Base-by-base conservation (phyloP, 2,113 vertebrate species). In the Collichthys lucidus region DNA sequence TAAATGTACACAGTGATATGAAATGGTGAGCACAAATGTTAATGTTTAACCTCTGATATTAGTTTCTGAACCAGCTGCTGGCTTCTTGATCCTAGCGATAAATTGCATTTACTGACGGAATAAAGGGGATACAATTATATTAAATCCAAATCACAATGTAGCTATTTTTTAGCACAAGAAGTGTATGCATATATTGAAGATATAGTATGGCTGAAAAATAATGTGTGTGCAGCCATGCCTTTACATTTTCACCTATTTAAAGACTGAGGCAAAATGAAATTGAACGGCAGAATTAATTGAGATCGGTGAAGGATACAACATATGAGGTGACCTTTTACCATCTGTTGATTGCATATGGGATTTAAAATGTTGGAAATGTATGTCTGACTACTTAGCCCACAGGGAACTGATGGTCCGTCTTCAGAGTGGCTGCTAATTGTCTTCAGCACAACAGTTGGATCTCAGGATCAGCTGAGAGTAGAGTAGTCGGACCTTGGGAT, bases 401-500 rank as follows among this genome's bases (percentile, higher is more conserved):
- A 62, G 46, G 50, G 65, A 80, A 53, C 7, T 69, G 60, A 72
- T 55, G 31, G 63, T 71, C 82, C 20, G n/a, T 77, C 49, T 55
- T 79, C 52, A 40, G 46, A 87, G 53, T 26, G 61, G 49, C 84
- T 40, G 47, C 75, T 56, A 35, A 64, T 71, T 62, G 79, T 40
- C 77, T 19, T 26, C 71, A 57, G 14, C 66, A 74, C 81, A 90
- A 67, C 16, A 61, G 59, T 65, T 72, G 56, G 56, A 86, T 79
- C 74, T 84, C 24, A 55, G 68, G 62, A 80, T 89, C 78, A 57
- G 71, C 78, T 76, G 68, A 40, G 35, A 40, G 35, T 35, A 53
- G 46, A 82, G 53, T 75, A 24, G 68, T 60, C 70, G 79, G 71
- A 82, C 88, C 75, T 83, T 62, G 22, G 75, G 80, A 89, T 88